These are phyloP conservation scores for Tenualosa thibaudeaui DNA, from an alignment of 2,797 vertebrate species.

Conservation along the genomic window DNA sequence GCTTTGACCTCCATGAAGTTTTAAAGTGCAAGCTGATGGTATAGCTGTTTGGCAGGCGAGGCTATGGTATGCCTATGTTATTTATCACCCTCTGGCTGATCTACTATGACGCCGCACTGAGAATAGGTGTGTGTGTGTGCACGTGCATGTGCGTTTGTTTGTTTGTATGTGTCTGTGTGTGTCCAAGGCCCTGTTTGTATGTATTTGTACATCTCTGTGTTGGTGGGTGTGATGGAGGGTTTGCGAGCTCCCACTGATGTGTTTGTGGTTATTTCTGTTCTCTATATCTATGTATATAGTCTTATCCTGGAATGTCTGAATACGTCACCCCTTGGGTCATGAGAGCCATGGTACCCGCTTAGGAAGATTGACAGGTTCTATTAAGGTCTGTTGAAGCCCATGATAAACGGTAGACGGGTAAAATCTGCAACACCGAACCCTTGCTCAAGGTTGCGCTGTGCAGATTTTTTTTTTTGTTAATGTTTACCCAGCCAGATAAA, in stretches of 20 bases:
- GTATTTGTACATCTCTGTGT: background rate
- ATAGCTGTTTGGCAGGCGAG: slow-evolving; percentile 32
- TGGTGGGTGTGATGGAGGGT: background rate
- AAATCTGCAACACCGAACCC: slow-evolving; percentile 39
- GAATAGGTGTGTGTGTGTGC: background rate
- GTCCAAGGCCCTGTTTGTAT: background rate
- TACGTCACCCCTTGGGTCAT: slow-evolving; percentile 7
- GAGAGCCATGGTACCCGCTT: slow-evolving; percentile 31
- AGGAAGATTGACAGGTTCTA: slow-evolving; percentile 47
- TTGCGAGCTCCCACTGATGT: background rate
- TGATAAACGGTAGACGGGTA: slow-evolving; percentile 41
- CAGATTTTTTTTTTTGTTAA: background rate
- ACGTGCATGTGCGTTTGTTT: background rate
- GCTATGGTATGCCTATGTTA: slow-evolving; percentile 14
- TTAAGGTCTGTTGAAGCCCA: slow-evolving; percentile 44
- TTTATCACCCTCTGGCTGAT: slow-evolving; percentile 41
- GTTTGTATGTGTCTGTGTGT: background rate
- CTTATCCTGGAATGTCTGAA: background rate
- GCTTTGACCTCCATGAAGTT: background rate
- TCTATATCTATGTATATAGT: background rate
- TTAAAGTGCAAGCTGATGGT: slow-evolving; percentile 22
- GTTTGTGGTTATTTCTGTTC: background rate
- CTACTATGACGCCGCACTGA: background rate
- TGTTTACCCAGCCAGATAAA: slow-evolving; percentile 18
- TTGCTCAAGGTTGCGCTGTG: slow-evolving; percentile 40